Conservation (phyloP, 2,888 invertebrate species). For the Orchesellides sinensis region DNA sequence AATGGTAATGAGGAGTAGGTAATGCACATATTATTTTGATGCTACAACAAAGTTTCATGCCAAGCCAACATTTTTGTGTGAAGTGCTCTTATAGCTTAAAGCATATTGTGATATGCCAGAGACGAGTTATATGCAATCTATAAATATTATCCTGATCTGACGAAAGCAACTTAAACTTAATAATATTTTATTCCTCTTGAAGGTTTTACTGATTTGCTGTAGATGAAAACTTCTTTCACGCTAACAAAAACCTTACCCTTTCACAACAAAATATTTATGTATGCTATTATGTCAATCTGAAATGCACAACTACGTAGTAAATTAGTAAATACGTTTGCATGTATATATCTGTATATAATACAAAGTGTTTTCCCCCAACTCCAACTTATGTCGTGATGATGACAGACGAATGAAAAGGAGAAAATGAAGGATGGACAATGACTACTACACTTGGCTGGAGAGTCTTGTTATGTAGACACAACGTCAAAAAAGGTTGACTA, state of each 20-base stretch:
- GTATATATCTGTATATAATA: no score
- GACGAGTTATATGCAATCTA: not conserved
- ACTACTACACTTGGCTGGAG: no score
- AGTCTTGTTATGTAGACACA: not conserved
- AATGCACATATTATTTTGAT: no score
- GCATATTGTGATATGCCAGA: not conserved
- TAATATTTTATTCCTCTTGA: constrained; percentile 15
- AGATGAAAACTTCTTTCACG: not conserved
- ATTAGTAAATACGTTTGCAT: no score
- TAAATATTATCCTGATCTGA: constrained; percentile 28
- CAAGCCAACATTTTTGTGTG: not conserved
- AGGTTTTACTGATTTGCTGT: not conserved
- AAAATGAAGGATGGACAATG: constrained; percentile 5
- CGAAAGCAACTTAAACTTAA: constrained; percentile 30
- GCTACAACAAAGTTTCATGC: no score
- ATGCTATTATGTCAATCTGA: not conserved
- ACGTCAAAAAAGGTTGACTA: not conserved
- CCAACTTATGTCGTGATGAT: not conserved
- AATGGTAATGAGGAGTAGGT: no score
- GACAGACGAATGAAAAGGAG: not conserved
- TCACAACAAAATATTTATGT: not conserved
- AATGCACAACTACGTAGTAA: no score
- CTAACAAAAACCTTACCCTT: not conserved
- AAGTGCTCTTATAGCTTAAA: no score
- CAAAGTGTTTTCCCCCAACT: not conserved